Evolutionary conservation across 2,797 vertebrate genomes (phyloP).

Genomic region (Argyrosomus regius): DNA sequence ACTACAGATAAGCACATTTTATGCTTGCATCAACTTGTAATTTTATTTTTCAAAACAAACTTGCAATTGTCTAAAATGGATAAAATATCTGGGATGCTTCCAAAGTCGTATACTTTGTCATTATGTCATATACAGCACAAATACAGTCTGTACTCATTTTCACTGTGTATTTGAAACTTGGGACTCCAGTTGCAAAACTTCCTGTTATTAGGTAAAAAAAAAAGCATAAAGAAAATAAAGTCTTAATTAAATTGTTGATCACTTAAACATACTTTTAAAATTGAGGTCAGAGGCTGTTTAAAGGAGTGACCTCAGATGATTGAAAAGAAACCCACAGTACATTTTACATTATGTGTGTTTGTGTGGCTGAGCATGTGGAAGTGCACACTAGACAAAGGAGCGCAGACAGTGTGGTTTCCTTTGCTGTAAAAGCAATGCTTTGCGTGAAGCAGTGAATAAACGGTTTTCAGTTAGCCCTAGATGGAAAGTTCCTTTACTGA

Average conservation of each 20-base stretch:
- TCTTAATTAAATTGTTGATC: not conserved
- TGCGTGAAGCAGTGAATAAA: slow-evolving; percentile 72
- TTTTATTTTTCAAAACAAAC: not conserved
- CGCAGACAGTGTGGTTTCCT: slow-evolving; percentile 79
- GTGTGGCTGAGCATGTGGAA: slow-evolving; percentile 23
- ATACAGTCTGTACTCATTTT: not conserved
- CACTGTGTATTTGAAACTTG: not conserved
- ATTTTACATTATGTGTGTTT: not conserved
- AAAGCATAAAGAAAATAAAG: not conserved
- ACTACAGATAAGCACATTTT: no score
- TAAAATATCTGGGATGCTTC: not conserved
- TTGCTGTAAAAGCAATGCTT: slow-evolving; percentile 60
- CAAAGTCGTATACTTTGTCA: not conserved
- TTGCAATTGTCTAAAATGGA: not conserved
- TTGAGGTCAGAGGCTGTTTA: slow-evolving; percentile 34
- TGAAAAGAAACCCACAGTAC: slow-evolving; percentile 17
- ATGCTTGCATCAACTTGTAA: not conserved
- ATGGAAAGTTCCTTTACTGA: slow-evolving; percentile 77
- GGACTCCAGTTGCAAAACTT: not conserved
- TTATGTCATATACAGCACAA: not conserved
- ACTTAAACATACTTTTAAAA: slow-evolving; percentile 15
- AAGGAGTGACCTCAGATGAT: slow-evolving; percentile 22
- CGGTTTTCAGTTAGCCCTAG: slow-evolving; percentile 80
- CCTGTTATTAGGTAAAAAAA: not conserved
- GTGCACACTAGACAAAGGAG: slow-evolving; percentile 48